Base-by-base conservation (phyloP, 1,140 invertebrate genomes). In the Tetramorium alpestre region DNA sequence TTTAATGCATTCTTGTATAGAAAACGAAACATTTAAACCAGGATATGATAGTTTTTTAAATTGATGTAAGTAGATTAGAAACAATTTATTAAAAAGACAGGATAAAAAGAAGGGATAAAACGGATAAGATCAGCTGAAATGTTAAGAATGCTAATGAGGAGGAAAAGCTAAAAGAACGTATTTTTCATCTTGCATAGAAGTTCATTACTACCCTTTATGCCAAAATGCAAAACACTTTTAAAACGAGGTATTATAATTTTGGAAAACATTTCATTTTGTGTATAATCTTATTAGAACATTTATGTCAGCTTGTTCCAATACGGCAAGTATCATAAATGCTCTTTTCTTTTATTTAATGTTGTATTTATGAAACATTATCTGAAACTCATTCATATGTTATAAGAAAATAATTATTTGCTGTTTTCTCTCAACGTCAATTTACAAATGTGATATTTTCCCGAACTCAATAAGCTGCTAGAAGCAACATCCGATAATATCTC, bases 81-180 rank as follows among this genome's bases (percentile, higher is more conserved):
- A 41, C 8, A 5, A 60, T 51, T 11, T 22, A 44, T 3, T 6
- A 41, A 33, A 76, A 33, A 54, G 8, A 54, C 25, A 25, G 4
- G 6, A 28, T 54, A 38, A 28, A 18, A 67, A 58, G 41, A 18
- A 41, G 3, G 44, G 0, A 10, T 8, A 38, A 10, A 54, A n/a
- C 44, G 13, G 22, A 8, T 8, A 69, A 13, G 25, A 44, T 60
- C 41, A 60, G 54, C 28, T 33, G 7, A 11, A 60, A 73, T 49
- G 56, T 84, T 49, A 84, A 73, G 54, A 73, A 75, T 84, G 69
- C 54, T 84, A 84, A 84, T 60, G 56, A 75, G 41, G 1, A 47
- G 25, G 13, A 41, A 82, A 60, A 18, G 2, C 47, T 82, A 49
- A 82, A 73, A 47, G 25, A 82, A 60, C n/a, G 11, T 60, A 73